Evolutionary conservation across 2,888 invertebrate species (phyloP).

Genomic region (Agrochola lychnidis): DNA sequence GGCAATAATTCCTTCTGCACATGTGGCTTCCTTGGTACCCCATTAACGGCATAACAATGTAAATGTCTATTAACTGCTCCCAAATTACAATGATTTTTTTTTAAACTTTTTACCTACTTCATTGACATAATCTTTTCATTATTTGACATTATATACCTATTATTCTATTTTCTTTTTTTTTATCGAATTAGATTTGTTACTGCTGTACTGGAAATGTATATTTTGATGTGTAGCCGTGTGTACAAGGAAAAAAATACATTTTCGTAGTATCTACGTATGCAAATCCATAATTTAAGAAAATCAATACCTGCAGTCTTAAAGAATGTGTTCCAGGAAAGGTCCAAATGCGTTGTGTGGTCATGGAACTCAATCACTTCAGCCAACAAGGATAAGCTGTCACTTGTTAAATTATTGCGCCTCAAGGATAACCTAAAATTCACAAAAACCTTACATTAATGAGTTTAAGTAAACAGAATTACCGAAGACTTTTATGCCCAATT

Average conservation of each 20-base stretch:
- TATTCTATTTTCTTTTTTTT: no score
- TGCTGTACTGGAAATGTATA: no score
- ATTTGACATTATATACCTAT: no score
- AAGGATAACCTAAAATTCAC: slow-evolving; percentile 34
- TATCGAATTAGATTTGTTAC: no score
- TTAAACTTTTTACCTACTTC: no score
- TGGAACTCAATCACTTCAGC: slow-evolving; percentile 34
- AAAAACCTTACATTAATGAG: neutral
- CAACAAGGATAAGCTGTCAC: slow-evolving; percentile 2
- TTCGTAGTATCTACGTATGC: neutral
- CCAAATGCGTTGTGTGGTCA: slow-evolving; percentile 31
- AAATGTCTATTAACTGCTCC: no score
- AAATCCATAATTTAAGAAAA: neutral
- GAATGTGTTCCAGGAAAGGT: slow-evolving; percentile 47
- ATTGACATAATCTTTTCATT: no score
- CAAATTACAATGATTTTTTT: no score
- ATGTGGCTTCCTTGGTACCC: no score
- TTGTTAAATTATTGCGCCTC: slow-evolving; percentile 33
- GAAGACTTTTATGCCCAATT: neutral
- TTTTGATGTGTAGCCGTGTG: no score
- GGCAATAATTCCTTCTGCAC: no score
- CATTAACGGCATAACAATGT: no score
- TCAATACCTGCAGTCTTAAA: slow-evolving; percentile 7
- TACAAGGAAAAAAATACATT: neutral
- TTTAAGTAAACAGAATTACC: neutral